Conservation (phyloP, 1,140 invertebrate species). For the Drosophila chauvacae region DNA sequence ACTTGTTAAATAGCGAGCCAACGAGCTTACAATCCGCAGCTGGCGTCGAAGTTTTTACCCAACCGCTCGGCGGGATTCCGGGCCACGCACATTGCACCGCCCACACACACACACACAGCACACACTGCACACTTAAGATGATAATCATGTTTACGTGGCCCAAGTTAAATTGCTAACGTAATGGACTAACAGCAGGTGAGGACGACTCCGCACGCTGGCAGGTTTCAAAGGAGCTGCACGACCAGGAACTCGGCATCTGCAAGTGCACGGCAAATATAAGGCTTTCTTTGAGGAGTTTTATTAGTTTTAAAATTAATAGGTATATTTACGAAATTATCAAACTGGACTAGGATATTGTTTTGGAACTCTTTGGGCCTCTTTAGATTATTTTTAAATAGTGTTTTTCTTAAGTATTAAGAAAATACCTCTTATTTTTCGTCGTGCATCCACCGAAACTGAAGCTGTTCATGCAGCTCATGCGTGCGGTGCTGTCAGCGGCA, state of each 20-base stretch:
- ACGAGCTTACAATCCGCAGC: constrained; percentile 41
- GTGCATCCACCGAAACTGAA: constrained; percentile 14
- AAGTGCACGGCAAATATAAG: constrained; percentile 1
- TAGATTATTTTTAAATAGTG: not conserved
- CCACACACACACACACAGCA: constrained; percentile 20
- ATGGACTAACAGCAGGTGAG: constrained; percentile 80
- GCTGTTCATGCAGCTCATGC: constrained; percentile 59
- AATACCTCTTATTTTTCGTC: not conserved
- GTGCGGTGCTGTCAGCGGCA: constrained; percentile 66
- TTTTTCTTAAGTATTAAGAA: too few species aligned
- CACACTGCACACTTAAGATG: constrained; percentile 79
- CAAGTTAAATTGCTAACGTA: constrained; percentile 82
- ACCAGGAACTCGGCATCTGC: not conserved
- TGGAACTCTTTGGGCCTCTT: not conserved
- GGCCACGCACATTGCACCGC: constrained; percentile 33
- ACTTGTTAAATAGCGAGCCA: constrained; percentile 62
- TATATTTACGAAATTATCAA: not conserved
- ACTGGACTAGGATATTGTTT: too few species aligned
- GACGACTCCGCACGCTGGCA: constrained; percentile 26
- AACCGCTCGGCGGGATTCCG: constrained; percentile 25
- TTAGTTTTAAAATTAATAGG: not conserved
- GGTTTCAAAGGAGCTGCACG: constrained; percentile 41
- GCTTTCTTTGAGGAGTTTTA: not conserved
- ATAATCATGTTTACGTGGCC: constrained; percentile 83
- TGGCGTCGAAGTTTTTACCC: constrained; percentile 53